Evolutionary conservation across 1,140 invertebrate genomes (phyloP).

Genomic region (Euschistus heros): DNA sequence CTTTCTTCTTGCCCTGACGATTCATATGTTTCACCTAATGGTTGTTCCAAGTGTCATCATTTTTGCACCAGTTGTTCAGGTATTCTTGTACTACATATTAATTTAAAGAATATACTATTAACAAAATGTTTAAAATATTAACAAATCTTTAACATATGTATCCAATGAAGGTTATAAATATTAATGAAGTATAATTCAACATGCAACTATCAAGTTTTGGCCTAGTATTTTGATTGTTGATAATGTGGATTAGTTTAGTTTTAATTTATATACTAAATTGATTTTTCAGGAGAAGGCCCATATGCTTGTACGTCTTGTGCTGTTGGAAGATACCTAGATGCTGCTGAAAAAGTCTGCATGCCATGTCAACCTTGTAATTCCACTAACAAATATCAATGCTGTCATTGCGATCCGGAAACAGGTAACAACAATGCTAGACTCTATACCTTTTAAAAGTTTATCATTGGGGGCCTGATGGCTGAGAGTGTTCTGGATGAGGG

Average conservation of each 20-base stretch:
- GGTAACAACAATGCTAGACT: conserved; percentile 37
- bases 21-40: conserved; percentile 64
- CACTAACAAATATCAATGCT: conserved; percentile 45
- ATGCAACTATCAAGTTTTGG: not conserved
- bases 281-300: conserved; percentile 49
- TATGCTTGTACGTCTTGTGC: conserved; percentile 61
- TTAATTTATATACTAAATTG: not conserved
- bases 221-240: not conserved
- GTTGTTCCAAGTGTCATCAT: conserved; percentile 74
- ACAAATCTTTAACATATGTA: not conserved
- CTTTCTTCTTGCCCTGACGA: conserved; percentile 72
- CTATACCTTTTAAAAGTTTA: not conserved
- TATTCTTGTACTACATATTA: conserved; percentile 34
- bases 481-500: too few species aligned
- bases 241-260: not conserved
- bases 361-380: conserved; percentile 55
- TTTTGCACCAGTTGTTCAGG: conserved; percentile 70
- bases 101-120: conserved; percentile 12
- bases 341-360: conserved; percentile 23
- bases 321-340: conserved; percentile 35
- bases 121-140: not conserved
- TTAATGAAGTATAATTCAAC: not conserved
- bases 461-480: too few species aligned
- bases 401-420: conserved; percentile 53
- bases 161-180: too few species aligned